phyloP scores from a whole-genome alignment of 1,140 invertebrate genomes.

The Ditylenchus dipsaci region DNA sequence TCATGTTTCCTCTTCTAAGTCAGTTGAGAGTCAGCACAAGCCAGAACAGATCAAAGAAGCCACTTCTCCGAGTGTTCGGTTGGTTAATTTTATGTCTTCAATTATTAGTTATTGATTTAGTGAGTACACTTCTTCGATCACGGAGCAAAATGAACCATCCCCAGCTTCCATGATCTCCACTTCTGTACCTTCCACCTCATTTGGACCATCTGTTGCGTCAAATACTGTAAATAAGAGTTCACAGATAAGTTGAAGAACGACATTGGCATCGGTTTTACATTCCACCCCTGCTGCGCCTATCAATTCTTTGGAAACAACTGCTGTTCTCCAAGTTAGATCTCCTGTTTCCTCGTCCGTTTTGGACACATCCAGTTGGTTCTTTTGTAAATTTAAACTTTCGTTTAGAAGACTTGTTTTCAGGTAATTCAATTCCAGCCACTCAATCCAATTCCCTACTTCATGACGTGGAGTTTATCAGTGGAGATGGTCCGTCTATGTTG shows the following conservation, averaged over 20 bases:
- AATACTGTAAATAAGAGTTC: constrained; percentile 9
- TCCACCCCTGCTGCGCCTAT: too few relatives aligned
- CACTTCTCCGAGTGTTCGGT: too few relatives aligned
- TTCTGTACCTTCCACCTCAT: background rate
- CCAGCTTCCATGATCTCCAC: background rate
- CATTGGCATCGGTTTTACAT: constrained; percentile 1
- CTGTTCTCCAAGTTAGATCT: too few relatives aligned
- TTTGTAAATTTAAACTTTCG: background rate
- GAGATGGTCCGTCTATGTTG: background rate
- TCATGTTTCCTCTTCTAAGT: too few relatives aligned
- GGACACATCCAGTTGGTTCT: too few relatives aligned
- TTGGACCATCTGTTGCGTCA: background rate
- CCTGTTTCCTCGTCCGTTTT: too few relatives aligned
- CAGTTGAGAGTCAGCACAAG: too few relatives aligned
- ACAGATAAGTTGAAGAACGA: constrained; percentile 9
- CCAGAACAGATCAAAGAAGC: too few relatives aligned
- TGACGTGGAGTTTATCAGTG: constrained; percentile 10
- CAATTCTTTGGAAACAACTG: too few relatives aligned
- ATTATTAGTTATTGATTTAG: too few relatives aligned
- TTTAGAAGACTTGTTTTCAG: background rate
- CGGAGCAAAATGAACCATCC: background rate
- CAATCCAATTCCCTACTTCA: background rate
- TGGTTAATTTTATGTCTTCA: too few relatives aligned
- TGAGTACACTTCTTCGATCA: too few relatives aligned
- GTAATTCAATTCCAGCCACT: background rate